These are phyloP conservation scores for Drosophila testacea DNA, from an alignment of 2,888 invertebrate genomes.

Conservation along the genomic window DNA sequence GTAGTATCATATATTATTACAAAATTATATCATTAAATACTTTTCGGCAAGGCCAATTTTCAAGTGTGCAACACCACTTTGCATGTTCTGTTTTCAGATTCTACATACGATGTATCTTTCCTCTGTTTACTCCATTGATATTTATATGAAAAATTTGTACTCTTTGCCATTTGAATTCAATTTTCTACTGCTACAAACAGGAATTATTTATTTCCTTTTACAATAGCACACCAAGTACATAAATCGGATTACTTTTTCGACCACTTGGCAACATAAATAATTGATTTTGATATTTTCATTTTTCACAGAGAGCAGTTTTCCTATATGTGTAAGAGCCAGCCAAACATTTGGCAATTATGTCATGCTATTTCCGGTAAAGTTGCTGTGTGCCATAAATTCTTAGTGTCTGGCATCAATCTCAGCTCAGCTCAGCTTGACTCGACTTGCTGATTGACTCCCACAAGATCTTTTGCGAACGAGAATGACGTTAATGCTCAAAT, in stretches of 20 bases:
- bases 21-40: slow-evolving; percentile 39
- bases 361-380: slow-evolving; percentile 34
- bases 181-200: slow-evolving; percentile 32
- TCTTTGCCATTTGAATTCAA: slow-evolving; percentile 18
- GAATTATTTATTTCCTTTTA: slow-evolving; percentile 46
- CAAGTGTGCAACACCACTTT: slow-evolving; percentile 18
- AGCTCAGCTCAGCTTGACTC: slow-evolving; percentile 17
- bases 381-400: slow-evolving; percentile 8
- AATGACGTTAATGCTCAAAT: slow-evolving; percentile 40
- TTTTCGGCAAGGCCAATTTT: slow-evolving; percentile 51
- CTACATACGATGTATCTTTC: not conserved
- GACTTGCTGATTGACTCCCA: slow-evolving; percentile 64
- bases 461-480: slow-evolving; percentile 40
- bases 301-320: not conserved
- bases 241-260: slow-evolving; percentile 1
- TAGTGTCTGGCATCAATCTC: slow-evolving; percentile 33
- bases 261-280: slow-evolving; percentile 28
- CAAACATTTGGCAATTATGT: slow-evolving; percentile 26
- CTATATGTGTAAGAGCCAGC: not conserved
- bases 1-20: slow-evolving; percentile 14
- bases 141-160: slow-evolving; percentile 18
- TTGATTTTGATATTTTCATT: slow-evolving; percentile 4
- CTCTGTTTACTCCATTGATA: slow-evolving; percentile 17
- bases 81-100: slow-evolving; percentile 2
- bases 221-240: not conserved